Conservation (phyloP, 2,888 invertebrate species). For the Drosophila conformis region DNA sequence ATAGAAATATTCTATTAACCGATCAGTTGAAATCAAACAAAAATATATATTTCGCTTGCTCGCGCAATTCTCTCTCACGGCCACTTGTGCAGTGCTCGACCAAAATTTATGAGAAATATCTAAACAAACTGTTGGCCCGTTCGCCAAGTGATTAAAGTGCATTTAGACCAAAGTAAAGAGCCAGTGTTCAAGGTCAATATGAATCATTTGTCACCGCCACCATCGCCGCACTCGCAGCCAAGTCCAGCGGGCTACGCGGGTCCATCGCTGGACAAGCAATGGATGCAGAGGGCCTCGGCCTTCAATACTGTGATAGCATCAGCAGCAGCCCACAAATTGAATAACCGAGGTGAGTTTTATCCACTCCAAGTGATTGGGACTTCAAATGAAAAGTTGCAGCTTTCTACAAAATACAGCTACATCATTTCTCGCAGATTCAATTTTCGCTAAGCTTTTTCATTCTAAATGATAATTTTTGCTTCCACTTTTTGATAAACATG, state of each 20-base stretch:
- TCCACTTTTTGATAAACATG: background rate
- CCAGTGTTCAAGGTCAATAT: slow-evolving; percentile 62
- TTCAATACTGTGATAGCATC: slow-evolving; percentile 84
- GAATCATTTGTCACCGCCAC: slow-evolving; percentile 85
- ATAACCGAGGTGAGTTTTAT: slow-evolving; percentile 79
- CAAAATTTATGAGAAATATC: slow-evolving; percentile 19
- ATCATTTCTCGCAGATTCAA: background rate
- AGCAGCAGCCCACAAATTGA: slow-evolving; percentile 83
- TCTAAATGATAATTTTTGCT: background rate
- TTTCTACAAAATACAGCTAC: background rate
- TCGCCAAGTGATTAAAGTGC: slow-evolving; percentile 37
- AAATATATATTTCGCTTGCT: slow-evolving; percentile 2
- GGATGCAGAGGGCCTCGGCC: slow-evolving; percentile 85
- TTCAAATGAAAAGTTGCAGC: background rate
- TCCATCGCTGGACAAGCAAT: slow-evolving; percentile 82
- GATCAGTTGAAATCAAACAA: slow-evolving; percentile 10
- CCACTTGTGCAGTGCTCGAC: slow-evolving; percentile 14
- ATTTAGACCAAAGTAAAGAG: slow-evolving; percentile 26
- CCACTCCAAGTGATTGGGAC: background rate
- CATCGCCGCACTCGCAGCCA: slow-evolving; percentile 83
- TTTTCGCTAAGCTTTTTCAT: background rate
- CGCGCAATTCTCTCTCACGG: background rate
- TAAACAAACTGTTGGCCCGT: slow-evolving; percentile 25
- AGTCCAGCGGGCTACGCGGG: slow-evolving; percentile 75
- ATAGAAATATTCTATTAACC: slow-evolving; percentile 7